Conservation (phyloP, 2,113 vertebrate species). For the Prionailurus bengalensis region DNA sequence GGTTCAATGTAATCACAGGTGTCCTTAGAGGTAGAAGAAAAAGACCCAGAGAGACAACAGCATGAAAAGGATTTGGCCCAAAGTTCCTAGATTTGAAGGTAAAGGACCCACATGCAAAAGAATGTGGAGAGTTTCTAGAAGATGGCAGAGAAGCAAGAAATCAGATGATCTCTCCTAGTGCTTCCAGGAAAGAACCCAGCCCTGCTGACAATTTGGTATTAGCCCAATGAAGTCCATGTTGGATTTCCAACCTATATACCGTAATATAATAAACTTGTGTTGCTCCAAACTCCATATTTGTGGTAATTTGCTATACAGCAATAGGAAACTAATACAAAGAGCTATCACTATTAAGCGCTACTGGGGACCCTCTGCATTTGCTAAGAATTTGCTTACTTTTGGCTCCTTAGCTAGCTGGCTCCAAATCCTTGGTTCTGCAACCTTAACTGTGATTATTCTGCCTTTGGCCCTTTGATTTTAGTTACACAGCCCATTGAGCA, state of each 20-base stretch:
- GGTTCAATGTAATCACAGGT: not conserved
- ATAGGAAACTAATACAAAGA: not conserved
- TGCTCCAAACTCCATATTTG: not conserved
- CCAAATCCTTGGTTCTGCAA: not conserved
- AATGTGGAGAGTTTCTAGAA: not conserved
- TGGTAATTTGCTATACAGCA: not conserved
- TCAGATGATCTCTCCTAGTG: not conserved
- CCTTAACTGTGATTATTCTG: not conserved
- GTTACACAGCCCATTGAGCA: not conserved
- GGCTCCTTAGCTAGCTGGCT: not conserved
- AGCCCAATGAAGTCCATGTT: not conserved
- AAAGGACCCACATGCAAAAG: not conserved
- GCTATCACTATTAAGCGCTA: not conserved
- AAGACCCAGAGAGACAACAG: not conserved
- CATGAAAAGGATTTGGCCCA: not conserved
- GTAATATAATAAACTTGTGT: not conserved
- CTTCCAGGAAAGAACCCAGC: not conserved
- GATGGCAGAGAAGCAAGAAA: not conserved
- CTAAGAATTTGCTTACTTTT: not conserved
- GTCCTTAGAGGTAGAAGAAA: not conserved
- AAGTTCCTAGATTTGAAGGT: not conserved
- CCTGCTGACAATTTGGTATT: not conserved
- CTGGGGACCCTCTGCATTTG: not conserved
- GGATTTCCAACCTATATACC: not conserved
- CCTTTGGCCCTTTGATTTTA: not conserved